These are phyloP conservation scores for Lateolabrax maculatus DNA, from an alignment of 2,797 vertebrate genomes.

Conservation along the genomic window DNA sequence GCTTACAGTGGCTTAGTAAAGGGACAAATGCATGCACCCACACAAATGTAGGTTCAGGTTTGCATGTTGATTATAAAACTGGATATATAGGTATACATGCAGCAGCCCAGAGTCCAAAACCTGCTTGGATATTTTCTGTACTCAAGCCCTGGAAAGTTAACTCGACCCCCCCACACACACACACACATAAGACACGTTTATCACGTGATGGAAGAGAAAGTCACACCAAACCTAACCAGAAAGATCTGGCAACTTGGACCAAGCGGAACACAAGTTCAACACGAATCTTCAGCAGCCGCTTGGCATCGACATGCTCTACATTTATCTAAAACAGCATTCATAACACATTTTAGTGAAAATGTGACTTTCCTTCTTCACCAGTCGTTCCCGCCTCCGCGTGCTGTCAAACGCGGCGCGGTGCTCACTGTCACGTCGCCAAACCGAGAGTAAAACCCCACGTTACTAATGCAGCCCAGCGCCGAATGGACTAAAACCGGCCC, in stretches of 20 bases:
- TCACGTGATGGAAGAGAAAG: too few relatives aligned
- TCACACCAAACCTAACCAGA: neutral
- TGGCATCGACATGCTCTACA: neutral
- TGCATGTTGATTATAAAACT: neutral
- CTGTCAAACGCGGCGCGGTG: conserved; percentile 4
- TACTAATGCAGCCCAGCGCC: neutral
- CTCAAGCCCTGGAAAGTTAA: neutral
- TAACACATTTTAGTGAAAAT: neutral
- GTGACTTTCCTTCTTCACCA: neutral
- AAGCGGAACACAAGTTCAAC: neutral
- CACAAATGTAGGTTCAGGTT: neutral
- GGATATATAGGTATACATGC: too few relatives aligned
- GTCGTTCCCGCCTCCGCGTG: neutral
- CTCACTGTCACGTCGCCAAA: neutral
- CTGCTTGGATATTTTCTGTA: neutral
- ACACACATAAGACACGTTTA: too few relatives aligned
- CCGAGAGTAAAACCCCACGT: too few relatives aligned
- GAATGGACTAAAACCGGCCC: neutral
- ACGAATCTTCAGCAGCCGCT: neutral
- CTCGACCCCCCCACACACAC: too few relatives aligned
- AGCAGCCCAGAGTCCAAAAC: neutral
- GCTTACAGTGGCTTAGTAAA: neutral
- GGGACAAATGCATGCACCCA: neutral
- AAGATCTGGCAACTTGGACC: neutral
- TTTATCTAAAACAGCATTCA: neutral